Evolutionary conservation across 2,113 vertebrate species (phyloP).

Genomic region (Perccottus glenii): DNA sequence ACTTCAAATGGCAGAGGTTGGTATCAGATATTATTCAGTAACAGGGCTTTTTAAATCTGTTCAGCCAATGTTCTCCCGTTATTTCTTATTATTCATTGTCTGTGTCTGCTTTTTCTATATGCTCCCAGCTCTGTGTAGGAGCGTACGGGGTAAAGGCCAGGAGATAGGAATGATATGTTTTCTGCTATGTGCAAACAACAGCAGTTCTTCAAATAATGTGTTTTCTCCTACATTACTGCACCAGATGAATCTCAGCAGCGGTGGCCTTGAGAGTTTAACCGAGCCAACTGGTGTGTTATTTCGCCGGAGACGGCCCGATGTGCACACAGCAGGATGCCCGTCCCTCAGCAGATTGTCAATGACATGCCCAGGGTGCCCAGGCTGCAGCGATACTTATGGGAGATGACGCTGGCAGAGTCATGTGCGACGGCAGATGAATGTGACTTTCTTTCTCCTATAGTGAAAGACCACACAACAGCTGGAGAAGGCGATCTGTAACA

Average conservation of each 20-base stretch:
- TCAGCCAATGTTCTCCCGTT: no score
- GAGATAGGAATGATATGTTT: no score
- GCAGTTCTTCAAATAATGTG: not conserved
- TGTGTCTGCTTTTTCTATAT: no score
- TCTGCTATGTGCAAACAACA: not conserved
- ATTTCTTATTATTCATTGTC: no score
- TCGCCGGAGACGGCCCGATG: not conserved
- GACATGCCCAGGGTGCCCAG: constrained; percentile 14
- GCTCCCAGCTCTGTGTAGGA: no score
- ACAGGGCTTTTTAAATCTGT: no score
- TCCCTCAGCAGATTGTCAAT: constrained; percentile 35
- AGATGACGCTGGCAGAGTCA: constrained; percentile 17
- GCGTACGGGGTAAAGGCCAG: no score
- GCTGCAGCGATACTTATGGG: constrained; percentile 10
- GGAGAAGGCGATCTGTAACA: not conserved
- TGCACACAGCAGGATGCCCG: constrained; percentile 19
- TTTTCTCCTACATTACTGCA: not conserved
- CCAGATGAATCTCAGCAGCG: constrained; percentile 2
- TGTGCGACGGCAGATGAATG: constrained; percentile 24
- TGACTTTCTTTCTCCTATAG: constrained; percentile 30
- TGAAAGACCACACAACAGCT: constrained; percentile 25
- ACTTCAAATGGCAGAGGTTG: not conserved
- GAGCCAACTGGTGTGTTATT: constrained; percentile 23
- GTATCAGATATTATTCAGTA: not conserved
- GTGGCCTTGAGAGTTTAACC: constrained; percentile 5